A percentile compares a stretch with the other conserved stretches of the same genome.
phyloP scores from a whole-genome alignment of 2,888 invertebrate species.

The Elmis aenea region DNA sequence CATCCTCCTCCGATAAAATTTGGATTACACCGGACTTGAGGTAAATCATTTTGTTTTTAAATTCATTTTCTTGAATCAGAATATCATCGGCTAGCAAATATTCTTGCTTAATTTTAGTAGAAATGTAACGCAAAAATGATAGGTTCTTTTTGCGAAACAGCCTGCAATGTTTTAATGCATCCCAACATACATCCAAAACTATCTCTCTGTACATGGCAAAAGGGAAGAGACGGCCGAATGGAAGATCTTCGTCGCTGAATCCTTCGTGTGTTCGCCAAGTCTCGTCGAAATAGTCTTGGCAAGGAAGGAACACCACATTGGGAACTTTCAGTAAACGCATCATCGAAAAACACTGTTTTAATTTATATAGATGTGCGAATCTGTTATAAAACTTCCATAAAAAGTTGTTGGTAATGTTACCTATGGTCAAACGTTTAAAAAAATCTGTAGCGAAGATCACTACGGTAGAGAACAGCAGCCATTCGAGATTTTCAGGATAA shows the following conservation, averaged over 20 bases:
- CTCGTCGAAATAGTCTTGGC: not conserved
- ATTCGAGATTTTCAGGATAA: no score
- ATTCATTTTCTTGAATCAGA: constrained; percentile 17
- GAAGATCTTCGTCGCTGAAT: not conserved
- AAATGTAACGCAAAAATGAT: constrained; percentile 21
- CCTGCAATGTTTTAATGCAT: constrained; percentile 25
- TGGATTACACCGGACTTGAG: constrained; percentile 26
- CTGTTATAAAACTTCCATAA: not conserved
- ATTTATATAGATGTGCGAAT: not conserved
- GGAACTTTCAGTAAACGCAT: not conserved
- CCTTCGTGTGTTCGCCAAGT: constrained; percentile 2
- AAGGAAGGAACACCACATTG: not conserved
- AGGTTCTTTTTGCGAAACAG: constrained; percentile 22
- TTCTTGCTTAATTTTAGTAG: constrained; percentile 16
- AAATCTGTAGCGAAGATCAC: no score
- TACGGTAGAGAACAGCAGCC: no score
- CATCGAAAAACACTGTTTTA: not conserved
- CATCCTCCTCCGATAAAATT: constrained; percentile 28
- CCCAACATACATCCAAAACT: constrained; percentile 21
- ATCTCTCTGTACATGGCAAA: constrained; percentile 3
- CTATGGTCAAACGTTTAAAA: not conserved
- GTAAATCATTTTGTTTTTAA: constrained; percentile 25
- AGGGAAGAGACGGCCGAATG: not conserved
- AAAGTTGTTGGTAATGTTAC: not conserved
- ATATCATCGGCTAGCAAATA: constrained; percentile 24